Conservation (phyloP, 2,797 vertebrate genomes). For the Capromys pilorides region DNA sequence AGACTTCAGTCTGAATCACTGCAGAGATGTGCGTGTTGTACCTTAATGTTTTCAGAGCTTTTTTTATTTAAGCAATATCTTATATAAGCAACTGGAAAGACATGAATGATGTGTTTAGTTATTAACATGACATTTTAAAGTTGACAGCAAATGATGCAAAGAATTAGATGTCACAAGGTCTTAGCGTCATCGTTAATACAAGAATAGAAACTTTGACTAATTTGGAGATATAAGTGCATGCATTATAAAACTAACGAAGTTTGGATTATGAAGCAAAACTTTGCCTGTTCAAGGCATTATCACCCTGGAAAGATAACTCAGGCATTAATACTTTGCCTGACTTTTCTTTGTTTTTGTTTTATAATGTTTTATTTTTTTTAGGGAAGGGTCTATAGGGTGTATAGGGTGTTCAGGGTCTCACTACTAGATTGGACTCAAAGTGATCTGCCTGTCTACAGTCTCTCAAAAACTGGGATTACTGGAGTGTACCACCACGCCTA, state of each 20-base stretch:
- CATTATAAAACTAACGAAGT: background rate
- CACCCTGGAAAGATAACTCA: background rate
- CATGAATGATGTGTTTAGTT: constrained; percentile 76
- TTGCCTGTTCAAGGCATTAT: background rate
- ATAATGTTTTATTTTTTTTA: background rate
- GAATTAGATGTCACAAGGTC: constrained; percentile 74
- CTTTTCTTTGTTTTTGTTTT: background rate
- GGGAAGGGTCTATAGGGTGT: no score
- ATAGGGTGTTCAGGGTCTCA: no score
- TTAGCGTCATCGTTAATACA: constrained; percentile 68
- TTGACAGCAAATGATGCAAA: constrained; percentile 81
- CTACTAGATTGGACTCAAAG: no score
- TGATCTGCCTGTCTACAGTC: no score
- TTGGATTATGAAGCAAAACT: background rate
- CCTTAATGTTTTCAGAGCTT: background rate
- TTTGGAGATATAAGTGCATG: background rate
- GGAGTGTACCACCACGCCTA: no score
- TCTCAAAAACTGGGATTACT: no score
- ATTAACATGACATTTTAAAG: constrained; percentile 75
- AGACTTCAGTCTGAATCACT: constrained; percentile 35
- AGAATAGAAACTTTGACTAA: constrained; percentile 51
- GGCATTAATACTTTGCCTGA: constrained; percentile 14
- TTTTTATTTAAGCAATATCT: constrained; percentile 54
- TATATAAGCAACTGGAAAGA: constrained; percentile 56
- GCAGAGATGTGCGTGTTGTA: constrained; percentile 14